phyloP scores from a whole-genome alignment of 2,888 invertebrate species.

The Criorhina ranunculi region DNA sequence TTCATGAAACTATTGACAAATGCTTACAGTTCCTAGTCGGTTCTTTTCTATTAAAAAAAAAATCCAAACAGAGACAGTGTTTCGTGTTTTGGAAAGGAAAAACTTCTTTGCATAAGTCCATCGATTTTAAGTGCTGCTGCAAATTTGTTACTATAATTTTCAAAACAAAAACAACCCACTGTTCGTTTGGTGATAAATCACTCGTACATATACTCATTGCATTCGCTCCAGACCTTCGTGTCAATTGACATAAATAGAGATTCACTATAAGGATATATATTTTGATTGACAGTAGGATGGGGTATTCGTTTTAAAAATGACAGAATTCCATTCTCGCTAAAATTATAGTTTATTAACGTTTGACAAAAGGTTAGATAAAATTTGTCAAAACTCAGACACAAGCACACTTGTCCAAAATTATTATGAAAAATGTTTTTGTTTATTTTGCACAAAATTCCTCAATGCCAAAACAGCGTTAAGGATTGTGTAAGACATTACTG shows the following conservation, averaged over 20 bases:
- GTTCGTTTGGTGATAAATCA: slow-evolving; percentile 22
- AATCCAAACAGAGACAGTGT: background rate
- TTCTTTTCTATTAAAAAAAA: background rate
- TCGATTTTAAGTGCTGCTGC: background rate
- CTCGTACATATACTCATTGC: slow-evolving; percentile 1
- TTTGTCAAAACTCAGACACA: too few relatives aligned
- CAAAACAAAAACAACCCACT: slow-evolving; percentile 1
- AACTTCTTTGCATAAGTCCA: background rate
- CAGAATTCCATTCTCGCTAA: background rate
- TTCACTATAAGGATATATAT: slow-evolving; percentile 13
- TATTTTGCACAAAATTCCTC: slow-evolving; percentile 19
- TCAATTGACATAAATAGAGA: slow-evolving; percentile 40
- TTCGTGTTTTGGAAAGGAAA: background rate
- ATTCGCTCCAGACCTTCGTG: background rate
- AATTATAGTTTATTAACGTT: background rate
- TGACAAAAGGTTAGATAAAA: slow-evolving; percentile 25
- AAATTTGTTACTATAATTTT: background rate
- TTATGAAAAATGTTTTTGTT: slow-evolving; percentile 5
- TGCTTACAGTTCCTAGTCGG: background rate
- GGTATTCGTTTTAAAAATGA: slow-evolving; percentile 2
- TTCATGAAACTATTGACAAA: slow-evolving; percentile 29
- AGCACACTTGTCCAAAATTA: background rate
- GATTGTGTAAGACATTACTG: slow-evolving; percentile 31
- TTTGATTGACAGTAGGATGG: slow-evolving; percentile 45
- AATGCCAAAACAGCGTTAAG: slow-evolving; percentile 7